Evolutionary conservation across 2,888 invertebrate genomes (phyloP), one percentile per base, ranked within the genome.

Genomic region (Polymixis lichenea): DNA sequence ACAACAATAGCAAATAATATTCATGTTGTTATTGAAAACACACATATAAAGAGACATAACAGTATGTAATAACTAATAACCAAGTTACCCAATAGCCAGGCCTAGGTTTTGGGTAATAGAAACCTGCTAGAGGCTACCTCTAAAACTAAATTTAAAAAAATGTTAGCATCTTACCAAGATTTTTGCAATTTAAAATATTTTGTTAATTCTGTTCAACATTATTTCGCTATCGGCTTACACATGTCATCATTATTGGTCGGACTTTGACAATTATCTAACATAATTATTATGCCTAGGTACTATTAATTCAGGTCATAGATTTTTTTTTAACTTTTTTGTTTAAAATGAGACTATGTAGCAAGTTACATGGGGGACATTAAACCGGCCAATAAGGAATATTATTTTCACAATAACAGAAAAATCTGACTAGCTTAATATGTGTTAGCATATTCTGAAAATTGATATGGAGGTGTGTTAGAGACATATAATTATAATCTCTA

Each of bases 1-100:
- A 88, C 87, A 88, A 89, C 86, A 76, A 75, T 86, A 68, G 77
- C 70, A 76, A 70, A 80, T 83, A 72, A 78, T 87, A 80, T 85
- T 75, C 77, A 83, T 71, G 73, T 68, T 72, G 72, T 68, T 66
- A 76, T 80, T 65, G 75, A 83, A 73, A 71, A 51, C 38, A 74
- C 46, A 73, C 43, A 62, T 9, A 56, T 28, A 17, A 49, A 72
- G 60, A 46, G 4, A 7, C 28, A 11, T 61, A n/a, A 38, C 19
- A 9, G 17, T 65, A 38, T 38, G 19, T 55, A 28, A 74, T 43
- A 74, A 25, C 17, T 55, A 28, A 74, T 43, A 74, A 25, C 17
- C 5, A 38, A 53, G 13, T 51, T 13, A 51, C 25, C 1, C 17
- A 22, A 38, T 15, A n/a, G 22, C 15, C 28, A 46, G 43, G 43